Conservation (phyloP, 2,888 invertebrate genomes). For the Halictus ligatus region DNA sequence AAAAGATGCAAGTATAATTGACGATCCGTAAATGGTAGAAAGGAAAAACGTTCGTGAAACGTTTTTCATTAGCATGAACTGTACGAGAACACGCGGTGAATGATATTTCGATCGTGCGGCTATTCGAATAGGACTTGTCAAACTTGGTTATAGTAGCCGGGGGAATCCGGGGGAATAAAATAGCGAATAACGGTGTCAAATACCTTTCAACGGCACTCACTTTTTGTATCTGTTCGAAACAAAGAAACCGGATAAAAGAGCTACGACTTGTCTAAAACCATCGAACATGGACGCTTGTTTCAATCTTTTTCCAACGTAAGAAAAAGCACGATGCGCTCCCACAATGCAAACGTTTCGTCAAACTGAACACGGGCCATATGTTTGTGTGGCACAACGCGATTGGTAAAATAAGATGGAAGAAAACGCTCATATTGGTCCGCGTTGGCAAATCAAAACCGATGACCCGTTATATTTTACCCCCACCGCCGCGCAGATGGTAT, state of each 20-base stretch:
- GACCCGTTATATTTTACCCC: conserved; percentile 27
- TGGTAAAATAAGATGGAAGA: conserved; percentile 66
- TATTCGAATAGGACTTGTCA: conserved; percentile 61
- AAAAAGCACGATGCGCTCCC: conserved; percentile 51
- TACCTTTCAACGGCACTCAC: conserved; percentile 39
- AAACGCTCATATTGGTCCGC: conserved; percentile 73
- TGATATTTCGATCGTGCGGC: conserved; percentile 30
- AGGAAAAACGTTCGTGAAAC: not conserved
- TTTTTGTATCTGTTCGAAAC: conserved; percentile 46
- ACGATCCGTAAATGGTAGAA: not conserved
- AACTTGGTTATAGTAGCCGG: conserved; percentile 75
- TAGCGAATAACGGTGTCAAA: conserved; percentile 11
- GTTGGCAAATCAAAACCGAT: conserved; percentile 73
- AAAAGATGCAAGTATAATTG: not conserved
- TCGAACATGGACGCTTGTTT: conserved; percentile 42
- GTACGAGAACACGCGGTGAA: not conserved
- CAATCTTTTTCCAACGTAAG: conserved; percentile 56
- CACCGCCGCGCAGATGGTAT: not conserved
- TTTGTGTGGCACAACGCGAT: conserved; percentile 81
- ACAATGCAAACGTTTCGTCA: conserved; percentile 38
- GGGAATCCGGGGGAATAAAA: conserved; percentile 11
- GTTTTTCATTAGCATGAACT: not conserved
- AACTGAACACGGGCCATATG: conserved; percentile 70
- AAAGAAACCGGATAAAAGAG: conserved; percentile 22
- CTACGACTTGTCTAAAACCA: conserved; percentile 50